Conservation (phyloP, 92 coral and sea anemone genomes). For the Metridium senile region DNA sequence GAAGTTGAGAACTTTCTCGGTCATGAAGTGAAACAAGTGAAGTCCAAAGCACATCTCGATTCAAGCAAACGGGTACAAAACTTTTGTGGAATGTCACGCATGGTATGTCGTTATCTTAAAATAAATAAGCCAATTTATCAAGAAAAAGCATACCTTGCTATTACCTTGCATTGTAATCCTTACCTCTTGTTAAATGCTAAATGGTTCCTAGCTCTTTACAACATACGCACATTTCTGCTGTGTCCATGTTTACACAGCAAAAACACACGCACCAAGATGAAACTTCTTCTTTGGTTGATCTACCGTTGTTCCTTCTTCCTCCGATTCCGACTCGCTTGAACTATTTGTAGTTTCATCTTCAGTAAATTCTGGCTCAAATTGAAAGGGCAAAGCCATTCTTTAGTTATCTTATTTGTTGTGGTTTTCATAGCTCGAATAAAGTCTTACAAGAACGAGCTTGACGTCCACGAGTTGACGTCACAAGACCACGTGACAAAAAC, state of each 20-base stretch:
- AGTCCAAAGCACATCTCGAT: conserved; percentile 59
- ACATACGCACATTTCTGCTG: conserved; percentile 23
- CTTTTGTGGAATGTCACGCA: conserved; percentile 31
- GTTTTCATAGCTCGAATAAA: no score
- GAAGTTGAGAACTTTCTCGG: conserved; percentile 44
- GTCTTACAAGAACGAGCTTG: not conserved
- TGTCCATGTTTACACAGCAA: conserved; percentile 4
- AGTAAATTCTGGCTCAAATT: conserved; percentile 21
- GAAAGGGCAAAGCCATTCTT: conserved; percentile 16
- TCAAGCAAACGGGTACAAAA: conserved; percentile 38
- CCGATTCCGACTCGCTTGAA: conserved; percentile 10
- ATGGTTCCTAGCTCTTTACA: conserved; percentile 3
- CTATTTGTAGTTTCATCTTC: not conserved
- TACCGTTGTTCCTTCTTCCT: not conserved
- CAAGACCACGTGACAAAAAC: not conserved
- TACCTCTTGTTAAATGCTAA: conserved; percentile 9
- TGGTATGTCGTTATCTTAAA: not conserved
- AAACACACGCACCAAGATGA: conserved; percentile 17
- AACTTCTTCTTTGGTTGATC: not conserved
- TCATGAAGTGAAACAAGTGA: conserved; percentile 39
- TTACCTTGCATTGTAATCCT: not conserved
- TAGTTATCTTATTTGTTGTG: not conserved
- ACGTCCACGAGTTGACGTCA: conserved; percentile 7
- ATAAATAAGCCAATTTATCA: no score
- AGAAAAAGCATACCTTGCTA: not conserved